Conservation (phyloP, 2,113 vertebrate species). For the Suncus etruscus region DNA sequence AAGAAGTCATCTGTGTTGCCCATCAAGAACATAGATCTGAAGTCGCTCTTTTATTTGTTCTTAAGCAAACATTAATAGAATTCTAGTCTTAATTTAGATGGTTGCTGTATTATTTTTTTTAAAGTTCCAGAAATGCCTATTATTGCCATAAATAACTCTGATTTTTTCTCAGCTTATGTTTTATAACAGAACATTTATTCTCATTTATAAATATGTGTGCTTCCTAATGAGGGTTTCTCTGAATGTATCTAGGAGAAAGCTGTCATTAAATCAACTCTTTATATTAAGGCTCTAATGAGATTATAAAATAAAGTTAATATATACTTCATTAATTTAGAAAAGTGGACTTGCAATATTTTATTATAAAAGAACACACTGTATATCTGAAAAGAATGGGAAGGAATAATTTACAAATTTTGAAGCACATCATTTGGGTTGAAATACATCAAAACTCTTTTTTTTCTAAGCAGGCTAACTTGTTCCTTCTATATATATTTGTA, state of each 20-base stretch:
- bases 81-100: background rate
- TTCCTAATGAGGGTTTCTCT: conserved; percentile 67
- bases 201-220: background rate
- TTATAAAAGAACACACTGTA: too few species aligned
- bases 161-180: conserved; percentile 45
- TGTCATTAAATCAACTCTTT: conserved; percentile 75
- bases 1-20: conserved; percentile 60
- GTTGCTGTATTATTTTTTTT: background rate
- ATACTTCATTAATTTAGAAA: conserved; percentile 59
- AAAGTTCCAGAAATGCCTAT: background rate
- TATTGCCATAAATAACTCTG: background rate
- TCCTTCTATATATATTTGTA: background rate
- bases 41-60: conserved; percentile 50
- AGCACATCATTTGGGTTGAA: background rate
- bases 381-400: background rate
- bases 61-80: conserved; percentile 27
- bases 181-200: conserved; percentile 32
- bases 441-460: background rate
- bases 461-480: background rate
- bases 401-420: conserved; percentile 22
- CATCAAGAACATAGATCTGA: conserved; percentile 57
- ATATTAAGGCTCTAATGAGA: conserved; percentile 64
- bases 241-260: conserved; percentile 74
- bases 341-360: conserved; percentile 42
- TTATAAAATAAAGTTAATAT: conserved; percentile 1